These are phyloP conservation scores for Oreochromis tanganicae DNA, from an alignment of 2,113 vertebrate genomes.

Conservation along the genomic window DNA sequence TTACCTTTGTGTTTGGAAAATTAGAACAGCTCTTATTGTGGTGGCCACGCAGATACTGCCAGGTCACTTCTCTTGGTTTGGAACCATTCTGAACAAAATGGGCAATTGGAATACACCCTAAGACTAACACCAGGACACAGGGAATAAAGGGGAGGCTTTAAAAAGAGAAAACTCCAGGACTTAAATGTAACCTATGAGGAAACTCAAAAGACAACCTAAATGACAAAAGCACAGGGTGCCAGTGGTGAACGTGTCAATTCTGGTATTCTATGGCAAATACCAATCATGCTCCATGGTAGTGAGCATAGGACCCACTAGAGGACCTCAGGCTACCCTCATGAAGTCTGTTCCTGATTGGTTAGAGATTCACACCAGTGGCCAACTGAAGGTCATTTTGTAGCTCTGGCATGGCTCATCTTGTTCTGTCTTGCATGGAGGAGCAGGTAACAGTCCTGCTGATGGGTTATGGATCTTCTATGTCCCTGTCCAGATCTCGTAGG, in stretches of 20 bases:
- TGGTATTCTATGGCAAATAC: neutral
- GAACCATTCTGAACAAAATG: no score
- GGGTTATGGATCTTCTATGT: neutral
- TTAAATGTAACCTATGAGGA: neutral
- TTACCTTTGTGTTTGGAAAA: neutral
- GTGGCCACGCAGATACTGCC: rapidly evolving
- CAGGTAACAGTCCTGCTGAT: neutral
- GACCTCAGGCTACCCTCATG: neutral
- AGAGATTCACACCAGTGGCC: neutral
- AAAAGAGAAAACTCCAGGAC: neutral
- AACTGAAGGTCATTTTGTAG: neutral
- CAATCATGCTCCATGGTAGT: neutral
- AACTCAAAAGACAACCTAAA: neutral
- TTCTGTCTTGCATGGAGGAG: neutral
- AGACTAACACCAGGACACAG: neutral
- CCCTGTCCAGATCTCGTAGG: neutral
- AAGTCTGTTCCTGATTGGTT: neutral
- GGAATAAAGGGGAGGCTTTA: neutral
- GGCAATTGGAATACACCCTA: neutral
- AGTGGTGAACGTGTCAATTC: neutral
- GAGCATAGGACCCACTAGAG: neutral
- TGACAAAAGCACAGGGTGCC: neutral
- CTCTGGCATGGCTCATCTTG: neutral
- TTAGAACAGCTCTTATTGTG: neutral
- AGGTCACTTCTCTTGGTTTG: neutral